phyloP scores from a whole-genome alignment of 2,113 vertebrate species.

The Pygathrix nemaeus region DNA sequence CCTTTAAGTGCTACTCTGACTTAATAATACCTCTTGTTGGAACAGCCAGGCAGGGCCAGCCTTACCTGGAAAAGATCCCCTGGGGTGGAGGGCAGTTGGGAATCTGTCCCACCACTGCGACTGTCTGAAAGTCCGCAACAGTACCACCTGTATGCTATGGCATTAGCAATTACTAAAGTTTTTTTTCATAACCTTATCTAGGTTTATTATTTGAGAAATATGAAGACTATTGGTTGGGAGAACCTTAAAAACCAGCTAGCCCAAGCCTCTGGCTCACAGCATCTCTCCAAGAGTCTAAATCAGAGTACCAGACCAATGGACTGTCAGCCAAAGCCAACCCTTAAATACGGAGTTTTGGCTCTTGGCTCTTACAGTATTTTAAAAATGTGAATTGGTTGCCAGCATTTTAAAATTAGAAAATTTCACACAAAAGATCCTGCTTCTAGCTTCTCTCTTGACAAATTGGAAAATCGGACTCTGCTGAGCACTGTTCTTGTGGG shows the following conservation, averaged over 20 bases:
- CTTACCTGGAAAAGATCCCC: neutral
- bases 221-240: neutral
- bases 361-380: constrained; percentile 1
- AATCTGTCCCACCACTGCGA: neutral
- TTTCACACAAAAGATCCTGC: neutral
- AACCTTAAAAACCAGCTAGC: neutral
- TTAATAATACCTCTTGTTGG: neutral
- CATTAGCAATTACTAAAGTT: neutral
- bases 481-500: neutral
- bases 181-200: neutral
- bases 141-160: neutral
- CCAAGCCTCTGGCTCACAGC: neutral
- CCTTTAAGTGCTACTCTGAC: neutral
- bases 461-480: neutral
- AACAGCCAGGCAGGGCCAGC: neutral
- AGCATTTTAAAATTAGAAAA: constrained; percentile 26
- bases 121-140: neutral
- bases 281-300: neutral
- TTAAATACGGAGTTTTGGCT: neutral
- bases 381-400: neutral
- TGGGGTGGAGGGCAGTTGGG: neutral
- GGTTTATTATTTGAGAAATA: neutral
- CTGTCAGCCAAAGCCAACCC: neutral
- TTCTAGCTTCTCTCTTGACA: neutral
- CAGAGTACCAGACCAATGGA: neutral